Percentiles rank a stretch among this genome's conserved stretches.
Conservation (phyloP, 2,113 vertebrate species). For the Petroica traversi region DNA sequence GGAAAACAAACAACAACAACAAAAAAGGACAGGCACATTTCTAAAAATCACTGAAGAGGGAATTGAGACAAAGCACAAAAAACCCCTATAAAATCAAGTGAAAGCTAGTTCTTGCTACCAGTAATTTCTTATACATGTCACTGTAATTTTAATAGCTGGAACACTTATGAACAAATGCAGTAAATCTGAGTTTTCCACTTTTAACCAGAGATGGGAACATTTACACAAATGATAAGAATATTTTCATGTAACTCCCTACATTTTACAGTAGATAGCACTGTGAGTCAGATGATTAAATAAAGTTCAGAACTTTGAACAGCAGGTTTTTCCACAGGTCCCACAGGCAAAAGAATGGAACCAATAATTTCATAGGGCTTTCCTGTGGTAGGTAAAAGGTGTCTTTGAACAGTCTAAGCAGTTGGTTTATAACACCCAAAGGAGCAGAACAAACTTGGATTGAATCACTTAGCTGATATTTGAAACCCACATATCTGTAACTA, state of each 20-base stretch:
- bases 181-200: not conserved
- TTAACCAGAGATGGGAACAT: not conserved
- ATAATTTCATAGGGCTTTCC: not conserved
- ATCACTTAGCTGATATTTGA: not conserved
- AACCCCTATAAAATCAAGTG: not conserved
- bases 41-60: not conserved
- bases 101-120: not conserved
- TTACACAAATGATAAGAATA: not conserved
- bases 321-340: not conserved
- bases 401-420: not conserved
- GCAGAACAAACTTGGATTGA: not conserved
- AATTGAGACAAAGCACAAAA: not conserved
- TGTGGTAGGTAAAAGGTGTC: not conserved
- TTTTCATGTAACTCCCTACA: conserved; percentile 7
- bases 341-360: not conserved
- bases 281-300: conserved; percentile 38
- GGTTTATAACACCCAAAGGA: not conserved
- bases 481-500: not conserved
- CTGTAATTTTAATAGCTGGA: not conserved
- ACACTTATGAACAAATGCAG: not conserved
- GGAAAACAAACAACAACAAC: not conserved
- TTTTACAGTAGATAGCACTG: conserved; percentile 47
- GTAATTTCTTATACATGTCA: not conserved
- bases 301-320: not conserved
- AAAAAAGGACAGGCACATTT: not conserved